phyloP scores from a whole-genome alignment of 1,140 invertebrate species.

The Oreohelix idahoensis region DNA sequence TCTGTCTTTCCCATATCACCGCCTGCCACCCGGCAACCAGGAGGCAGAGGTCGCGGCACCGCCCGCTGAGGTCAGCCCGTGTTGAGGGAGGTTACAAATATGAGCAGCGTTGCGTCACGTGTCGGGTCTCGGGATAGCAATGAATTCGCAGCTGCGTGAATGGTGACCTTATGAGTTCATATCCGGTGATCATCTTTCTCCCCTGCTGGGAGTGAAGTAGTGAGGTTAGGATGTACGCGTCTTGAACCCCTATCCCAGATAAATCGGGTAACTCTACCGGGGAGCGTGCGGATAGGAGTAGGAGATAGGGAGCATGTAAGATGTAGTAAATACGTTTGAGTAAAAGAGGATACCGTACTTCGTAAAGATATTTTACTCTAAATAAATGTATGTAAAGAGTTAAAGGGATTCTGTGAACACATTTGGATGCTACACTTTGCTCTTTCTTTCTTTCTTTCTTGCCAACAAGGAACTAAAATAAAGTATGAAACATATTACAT shows the following conservation, averaged over 20 bases:
- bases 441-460: too few relatives aligned
- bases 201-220: slow-evolving; percentile 5
- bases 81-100: slow-evolving; percentile 28
- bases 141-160: slow-evolving; percentile 18
- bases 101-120: slow-evolving; percentile 26
- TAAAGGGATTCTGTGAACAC: too few relatives aligned
- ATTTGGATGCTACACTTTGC: too few relatives aligned
- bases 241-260: neutral
- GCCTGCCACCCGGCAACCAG: slow-evolving; percentile 10
- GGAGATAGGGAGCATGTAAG: too few relatives aligned
- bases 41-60: neutral
- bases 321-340: too few relatives aligned
- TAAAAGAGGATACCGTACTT: too few relatives aligned
- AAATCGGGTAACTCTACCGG: neutral
- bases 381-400: too few relatives aligned
- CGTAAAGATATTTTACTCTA: too few relatives aligned
- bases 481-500: too few relatives aligned
- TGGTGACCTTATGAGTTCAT: slow-evolving; percentile 21
- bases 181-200: slow-evolving; percentile 23
- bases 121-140: neutral
- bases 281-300: neutral
- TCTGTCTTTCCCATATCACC: neutral
- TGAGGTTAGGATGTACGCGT: neutral
- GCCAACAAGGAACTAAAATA: too few relatives aligned
- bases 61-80: slow-evolving; percentile 12